Evolutionary conservation across 2,797 vertebrate species (phyloP).

Genomic region (Sebastes elongatus): DNA sequence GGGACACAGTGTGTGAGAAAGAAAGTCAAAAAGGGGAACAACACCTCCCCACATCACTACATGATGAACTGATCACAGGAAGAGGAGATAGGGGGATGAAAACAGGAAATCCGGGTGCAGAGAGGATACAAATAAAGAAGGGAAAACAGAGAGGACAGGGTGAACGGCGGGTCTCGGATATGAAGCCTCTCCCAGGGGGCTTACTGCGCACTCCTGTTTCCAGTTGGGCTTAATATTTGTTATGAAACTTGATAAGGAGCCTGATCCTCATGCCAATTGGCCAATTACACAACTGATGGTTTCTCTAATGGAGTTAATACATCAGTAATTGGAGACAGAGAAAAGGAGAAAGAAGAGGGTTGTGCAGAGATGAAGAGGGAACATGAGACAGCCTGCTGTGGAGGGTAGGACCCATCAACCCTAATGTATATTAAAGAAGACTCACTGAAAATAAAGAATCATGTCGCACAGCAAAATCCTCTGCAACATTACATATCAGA

Average conservation of each 20-base stretch:
- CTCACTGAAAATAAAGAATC: constrained; percentile 7
- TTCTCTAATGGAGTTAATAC: constrained; percentile 67
- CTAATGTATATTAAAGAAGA: constrained; percentile 4
- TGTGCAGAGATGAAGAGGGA: not conserved
- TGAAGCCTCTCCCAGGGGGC: constrained; percentile 8
- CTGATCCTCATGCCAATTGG: constrained; percentile 54
- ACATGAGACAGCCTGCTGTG: not conserved
- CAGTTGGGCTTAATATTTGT: constrained; percentile 53
- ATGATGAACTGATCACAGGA: constrained; percentile 10
- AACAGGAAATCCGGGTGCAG: not conserved
- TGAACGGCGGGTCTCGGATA: not conserved
- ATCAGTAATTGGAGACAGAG: constrained; percentile 51
- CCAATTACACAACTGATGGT: constrained; percentile 61
- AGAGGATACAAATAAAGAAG: constrained; percentile 16
- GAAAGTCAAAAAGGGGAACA: not conserved
- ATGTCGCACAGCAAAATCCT: not conserved
- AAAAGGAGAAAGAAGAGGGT: constrained; percentile 15
- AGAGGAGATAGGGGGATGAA: constrained; percentile 15
- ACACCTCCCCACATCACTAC: not conserved
- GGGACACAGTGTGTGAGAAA: not conserved
- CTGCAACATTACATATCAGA: constrained; percentile 7
- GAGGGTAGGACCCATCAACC: not conserved
- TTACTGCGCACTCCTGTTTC: constrained; percentile 22
- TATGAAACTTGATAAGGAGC: constrained; percentile 61
- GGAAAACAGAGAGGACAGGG: not conserved